Evolutionary conservation across 2,797 vertebrate genomes (phyloP).

Genomic region (Siniperca scherzeri): DNA sequence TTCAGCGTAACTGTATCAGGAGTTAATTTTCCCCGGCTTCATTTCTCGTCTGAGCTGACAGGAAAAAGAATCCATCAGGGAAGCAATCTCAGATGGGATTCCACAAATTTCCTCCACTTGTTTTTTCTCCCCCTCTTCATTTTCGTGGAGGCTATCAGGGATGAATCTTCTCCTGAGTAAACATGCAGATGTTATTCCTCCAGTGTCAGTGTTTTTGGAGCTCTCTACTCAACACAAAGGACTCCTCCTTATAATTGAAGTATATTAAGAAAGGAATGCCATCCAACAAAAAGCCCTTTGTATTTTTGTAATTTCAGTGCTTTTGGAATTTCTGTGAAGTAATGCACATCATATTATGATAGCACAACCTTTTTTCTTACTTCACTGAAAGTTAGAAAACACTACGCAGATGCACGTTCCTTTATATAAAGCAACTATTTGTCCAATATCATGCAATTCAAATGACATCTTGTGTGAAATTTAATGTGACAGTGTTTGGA

Average conservation of each 20-base stretch:
- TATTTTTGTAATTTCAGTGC: slow-evolving; percentile 63
- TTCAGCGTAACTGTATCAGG: slow-evolving; percentile 90
- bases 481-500: neutral
- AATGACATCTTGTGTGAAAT: neutral
- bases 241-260: slow-evolving; percentile 77
- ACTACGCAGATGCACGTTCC: neutral
- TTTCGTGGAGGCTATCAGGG: slow-evolving; percentile 81
- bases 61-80: slow-evolving; percentile 88
- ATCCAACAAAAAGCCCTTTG: slow-evolving; percentile 73
- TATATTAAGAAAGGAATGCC: slow-evolving; percentile 78
- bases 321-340: slow-evolving; percentile 63
- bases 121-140: slow-evolving; percentile 81
- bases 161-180: slow-evolving; percentile 85
- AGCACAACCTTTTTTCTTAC: slow-evolving; percentile 27
- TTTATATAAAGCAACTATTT: slow-evolving; percentile 12
- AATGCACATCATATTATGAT: slow-evolving; percentile 42
- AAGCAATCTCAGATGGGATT: slow-evolving; percentile 89
- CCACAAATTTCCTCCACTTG: slow-evolving; percentile 87
- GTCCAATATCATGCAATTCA: neutral
- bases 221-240: slow-evolving; percentile 75
- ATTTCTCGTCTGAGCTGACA: slow-evolving; percentile 89
- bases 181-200: slow-evolving; percentile 83
- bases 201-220: slow-evolving; percentile 83
- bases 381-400: slow-evolving; percentile 4
- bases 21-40: slow-evolving; percentile 91